phyloP scores from a whole-genome alignment of 2,797 vertebrate genomes.

The Chiloscyllium punctatum region DNA sequence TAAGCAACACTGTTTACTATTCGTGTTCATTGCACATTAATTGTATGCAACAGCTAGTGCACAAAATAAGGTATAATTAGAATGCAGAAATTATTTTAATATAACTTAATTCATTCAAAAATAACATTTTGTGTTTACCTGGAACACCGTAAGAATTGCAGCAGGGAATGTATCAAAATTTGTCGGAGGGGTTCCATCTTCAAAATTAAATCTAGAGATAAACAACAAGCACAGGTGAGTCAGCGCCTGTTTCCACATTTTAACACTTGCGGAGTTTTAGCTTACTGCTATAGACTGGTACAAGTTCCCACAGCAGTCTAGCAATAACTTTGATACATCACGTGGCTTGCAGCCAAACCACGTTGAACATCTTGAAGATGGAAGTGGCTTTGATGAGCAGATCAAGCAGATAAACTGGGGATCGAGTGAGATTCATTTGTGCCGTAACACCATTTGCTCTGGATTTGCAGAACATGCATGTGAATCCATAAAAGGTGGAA shows the following conservation, averaged over 20 bases:
- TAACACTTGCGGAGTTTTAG: background rate
- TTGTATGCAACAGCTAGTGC: background rate
- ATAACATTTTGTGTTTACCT: slow-evolving; percentile 63
- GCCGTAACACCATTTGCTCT: background rate
- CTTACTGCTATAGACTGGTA: too few relatives aligned
- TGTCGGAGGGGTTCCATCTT: slow-evolving; percentile 87
- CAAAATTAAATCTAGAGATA: slow-evolving; percentile 81
- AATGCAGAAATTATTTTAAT: background rate
- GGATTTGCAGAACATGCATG: background rate
- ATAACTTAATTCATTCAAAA: background rate
- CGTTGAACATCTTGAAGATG: background rate
- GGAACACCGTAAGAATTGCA: slow-evolving; percentile 92
- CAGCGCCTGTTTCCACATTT: background rate
- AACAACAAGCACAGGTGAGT: slow-evolving; percentile 16
- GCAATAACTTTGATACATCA: background rate
- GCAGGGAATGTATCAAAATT: slow-evolving; percentile 96
- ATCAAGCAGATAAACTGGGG: background rate
- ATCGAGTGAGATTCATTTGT: background rate
- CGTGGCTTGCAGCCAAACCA: background rate
- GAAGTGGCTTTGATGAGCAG: background rate
- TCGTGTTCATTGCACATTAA: background rate
- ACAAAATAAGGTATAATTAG: background rate
- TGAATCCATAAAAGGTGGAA: background rate
- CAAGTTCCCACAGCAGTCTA: background rate
- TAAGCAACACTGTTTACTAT: background rate